Percentiles rank a stretch among this genome's conserved stretches.
phyloP scores from a whole-genome alignment of 35 echinoderm and acorn worm genomes.

The Anneissia japonica region DNA sequence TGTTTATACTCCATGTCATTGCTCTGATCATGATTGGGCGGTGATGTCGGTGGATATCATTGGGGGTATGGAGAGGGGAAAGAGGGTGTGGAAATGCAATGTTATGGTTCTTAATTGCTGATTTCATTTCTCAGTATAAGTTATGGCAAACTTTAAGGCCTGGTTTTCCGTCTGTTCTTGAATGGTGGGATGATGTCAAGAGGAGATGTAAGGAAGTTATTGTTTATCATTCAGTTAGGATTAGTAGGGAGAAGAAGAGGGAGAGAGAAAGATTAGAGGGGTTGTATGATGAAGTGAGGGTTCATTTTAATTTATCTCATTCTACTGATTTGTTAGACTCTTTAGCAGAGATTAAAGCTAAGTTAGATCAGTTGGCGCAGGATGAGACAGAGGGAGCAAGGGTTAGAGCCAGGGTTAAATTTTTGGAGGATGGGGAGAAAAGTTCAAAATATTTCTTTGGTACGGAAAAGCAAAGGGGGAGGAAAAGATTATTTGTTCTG shows the following conservation, averaged over 20 bases:
- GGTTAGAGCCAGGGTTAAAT: not conserved
- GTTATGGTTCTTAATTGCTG: not conserved
- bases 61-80: not conserved
- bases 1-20: not conserved
- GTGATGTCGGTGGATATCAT: not conserved
- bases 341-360: not conserved
- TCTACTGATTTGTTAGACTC: not conserved
- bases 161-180: not conserved
- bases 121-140: not conserved
- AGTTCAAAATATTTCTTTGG: not conserved
- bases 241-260: not conserved
- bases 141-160: not conserved
- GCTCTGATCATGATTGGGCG: slow-evolving; percentile 24
- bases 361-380: not conserved
- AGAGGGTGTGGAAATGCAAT: slow-evolving; percentile 31
- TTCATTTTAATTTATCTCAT: not conserved
- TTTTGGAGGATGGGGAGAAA: slow-evolving; percentile 25
- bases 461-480: not conserved
- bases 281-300: not conserved
- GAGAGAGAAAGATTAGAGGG: not conserved
- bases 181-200: slow-evolving; percentile 30
- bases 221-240: not conserved
- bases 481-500: not conserved
- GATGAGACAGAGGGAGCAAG: not conserved
- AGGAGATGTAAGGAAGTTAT: not conserved